Percentiles rank a stretch among this genome's conserved stretches.
Evolutionary conservation across 2,113 vertebrate genomes (phyloP).

Genomic region (Heterotis niloticus): DNA sequence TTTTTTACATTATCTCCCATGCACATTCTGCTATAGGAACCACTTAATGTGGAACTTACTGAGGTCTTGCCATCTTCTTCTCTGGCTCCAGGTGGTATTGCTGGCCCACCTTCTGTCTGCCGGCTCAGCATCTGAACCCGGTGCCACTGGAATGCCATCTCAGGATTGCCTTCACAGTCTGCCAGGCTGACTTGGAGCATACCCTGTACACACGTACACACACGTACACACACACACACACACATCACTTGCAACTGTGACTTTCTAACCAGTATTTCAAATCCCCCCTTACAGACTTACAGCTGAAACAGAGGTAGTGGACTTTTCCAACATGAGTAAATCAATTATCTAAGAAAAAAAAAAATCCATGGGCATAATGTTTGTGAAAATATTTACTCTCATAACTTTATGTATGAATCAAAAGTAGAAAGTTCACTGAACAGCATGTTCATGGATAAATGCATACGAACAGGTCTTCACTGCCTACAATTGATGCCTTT

Average conservation of each 20-base stretch:
- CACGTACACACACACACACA: not conserved
- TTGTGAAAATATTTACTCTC: too few species aligned
- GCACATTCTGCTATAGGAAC: not conserved
- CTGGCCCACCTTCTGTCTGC: constrained; percentile 54
- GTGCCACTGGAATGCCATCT: constrained; percentile 89
- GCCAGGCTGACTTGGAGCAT: constrained; percentile 79
- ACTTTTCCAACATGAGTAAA: too few species aligned
- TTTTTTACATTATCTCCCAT: not conserved
- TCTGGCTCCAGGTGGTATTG: constrained; percentile 36
- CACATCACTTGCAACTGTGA: too few species aligned
- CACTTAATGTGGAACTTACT: constrained; percentile 39
- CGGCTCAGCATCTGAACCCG: constrained; percentile 72
- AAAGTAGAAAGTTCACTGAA: too few species aligned
- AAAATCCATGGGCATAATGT: too few species aligned
- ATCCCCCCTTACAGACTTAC: not conserved
- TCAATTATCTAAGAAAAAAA: too few species aligned
- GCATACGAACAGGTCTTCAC: not conserved
- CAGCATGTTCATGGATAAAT: not conserved
- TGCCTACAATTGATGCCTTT: not conserved
- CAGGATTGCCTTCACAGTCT: constrained; percentile 67
- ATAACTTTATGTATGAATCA: too few species aligned
- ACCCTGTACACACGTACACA: constrained; percentile 64
- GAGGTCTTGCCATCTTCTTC: constrained; percentile 64
- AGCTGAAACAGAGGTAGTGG: not conserved
- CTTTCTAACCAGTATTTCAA: not conserved